Percentiles rank a stretch among this genome's conserved stretches.
These are phyloP conservation scores for Triplophysa yarkandensis DNA, from an alignment of 2,797 vertebrate genomes.

Conservation along the genomic window DNA sequence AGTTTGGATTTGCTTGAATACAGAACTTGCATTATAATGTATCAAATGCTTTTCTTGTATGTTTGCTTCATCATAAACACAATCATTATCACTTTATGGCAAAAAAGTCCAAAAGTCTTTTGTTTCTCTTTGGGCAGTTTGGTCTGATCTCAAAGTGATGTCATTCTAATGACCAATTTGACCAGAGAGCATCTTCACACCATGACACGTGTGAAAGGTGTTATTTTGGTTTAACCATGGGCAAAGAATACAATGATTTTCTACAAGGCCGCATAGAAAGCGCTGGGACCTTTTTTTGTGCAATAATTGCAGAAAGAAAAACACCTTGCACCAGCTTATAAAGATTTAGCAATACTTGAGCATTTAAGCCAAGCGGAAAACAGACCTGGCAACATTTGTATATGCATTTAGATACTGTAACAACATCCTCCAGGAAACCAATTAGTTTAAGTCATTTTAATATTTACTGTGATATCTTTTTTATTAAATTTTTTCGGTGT, in stretches of 20 bases:
- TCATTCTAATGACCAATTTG: too few species aligned
- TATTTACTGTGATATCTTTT: too few species aligned
- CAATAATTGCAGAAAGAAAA: background rate
- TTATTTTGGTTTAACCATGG: too few species aligned
- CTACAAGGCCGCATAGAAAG: background rate
- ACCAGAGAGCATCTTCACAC: too few species aligned
- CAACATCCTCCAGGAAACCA: background rate
- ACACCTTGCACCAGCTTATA: background rate
- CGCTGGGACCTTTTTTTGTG: background rate
- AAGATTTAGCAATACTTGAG: background rate
- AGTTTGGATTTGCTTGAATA: conserved; percentile 15
- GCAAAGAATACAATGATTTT: background rate
- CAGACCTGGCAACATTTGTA: conserved; percentile 39
- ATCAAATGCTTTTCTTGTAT: background rate
- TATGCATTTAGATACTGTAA: conserved; percentile 20
- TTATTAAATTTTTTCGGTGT: too few species aligned
- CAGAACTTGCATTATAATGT: background rate
- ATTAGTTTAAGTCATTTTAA: background rate
- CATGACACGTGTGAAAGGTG: too few species aligned
- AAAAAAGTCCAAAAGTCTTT: too few species aligned
- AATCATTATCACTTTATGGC: too few species aligned
- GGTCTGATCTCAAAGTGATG: too few species aligned
- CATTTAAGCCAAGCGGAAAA: background rate
- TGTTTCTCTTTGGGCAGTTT: background rate
- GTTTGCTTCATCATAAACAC: too few species aligned